phyloP scores from a whole-genome alignment of 2,888 invertebrate genomes.

The Tribolium freemani region DNA sequence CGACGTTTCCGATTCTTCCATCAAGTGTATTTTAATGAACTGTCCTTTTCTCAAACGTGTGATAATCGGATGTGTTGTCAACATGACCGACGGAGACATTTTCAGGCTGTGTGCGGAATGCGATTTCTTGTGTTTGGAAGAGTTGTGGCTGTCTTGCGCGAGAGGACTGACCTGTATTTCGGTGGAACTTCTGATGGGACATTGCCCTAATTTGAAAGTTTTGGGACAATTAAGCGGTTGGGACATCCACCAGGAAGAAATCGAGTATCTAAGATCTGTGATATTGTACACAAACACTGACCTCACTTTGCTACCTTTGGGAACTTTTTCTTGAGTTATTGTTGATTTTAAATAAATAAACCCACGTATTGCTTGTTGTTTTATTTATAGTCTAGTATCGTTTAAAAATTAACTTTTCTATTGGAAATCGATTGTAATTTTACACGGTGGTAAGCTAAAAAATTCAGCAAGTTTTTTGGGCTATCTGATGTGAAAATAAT shows the following conservation, averaged over 20 bases:
- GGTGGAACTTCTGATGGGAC: constrained; percentile 78
- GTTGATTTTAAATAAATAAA: background rate
- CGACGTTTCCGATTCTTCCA: constrained; percentile 71
- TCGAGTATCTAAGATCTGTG: constrained; percentile 76
- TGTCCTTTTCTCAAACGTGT: constrained; percentile 74
- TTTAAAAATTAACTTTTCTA: too few species aligned
- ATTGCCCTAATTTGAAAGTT: constrained; percentile 74
- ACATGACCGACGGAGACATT: constrained; percentile 78
- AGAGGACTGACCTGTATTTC: constrained; percentile 75
- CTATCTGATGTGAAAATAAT: background rate
- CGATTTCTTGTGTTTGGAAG: constrained; percentile 75
- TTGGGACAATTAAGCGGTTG: constrained; percentile 79
- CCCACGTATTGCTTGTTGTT: too few species aligned
- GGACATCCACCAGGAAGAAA: constrained; percentile 77
- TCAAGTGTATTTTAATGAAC: constrained; percentile 75
- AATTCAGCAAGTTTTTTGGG: background rate
- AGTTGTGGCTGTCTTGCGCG: constrained; percentile 79
- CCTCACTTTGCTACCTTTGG: constrained; percentile 73
- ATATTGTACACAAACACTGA: constrained; percentile 77
- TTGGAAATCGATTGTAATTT: background rate
- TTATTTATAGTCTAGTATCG: too few species aligned
- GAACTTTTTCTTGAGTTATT: background rate
- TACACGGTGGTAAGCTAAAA: background rate
- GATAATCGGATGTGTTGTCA: constrained; percentile 76
- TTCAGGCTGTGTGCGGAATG: constrained; percentile 76